Base-by-base conservation (phyloP, 1,140 invertebrate species). In the Ooceraea biroi region DNA sequence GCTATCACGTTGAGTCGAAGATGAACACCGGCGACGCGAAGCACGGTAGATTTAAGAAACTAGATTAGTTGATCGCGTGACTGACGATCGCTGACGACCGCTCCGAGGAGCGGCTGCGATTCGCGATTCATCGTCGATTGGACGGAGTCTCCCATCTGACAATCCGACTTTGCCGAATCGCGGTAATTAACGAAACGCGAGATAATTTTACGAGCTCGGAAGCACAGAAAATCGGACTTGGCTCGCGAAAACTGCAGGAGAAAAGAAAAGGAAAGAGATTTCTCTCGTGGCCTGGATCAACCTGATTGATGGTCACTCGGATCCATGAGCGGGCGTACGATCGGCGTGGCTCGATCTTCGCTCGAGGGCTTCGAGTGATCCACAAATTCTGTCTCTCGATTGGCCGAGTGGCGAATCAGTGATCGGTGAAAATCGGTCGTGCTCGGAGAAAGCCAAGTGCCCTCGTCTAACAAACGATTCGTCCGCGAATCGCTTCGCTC, bases 211-310 rank as follows among this genome's bases (percentile, higher is more conserved):
- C 22, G 76, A 1, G 76, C 76, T 71, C 65, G 50, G 57, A 36
- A 69, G 41, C 41, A 52, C n/a, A 63, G 57, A 50, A 19, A n/a
- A 44, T 5, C 17, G 27, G 27, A 55, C 8, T 17, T 19, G 44
- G 30, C 14, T 52, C 50, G 61, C 19, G 1, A 7, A 14, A 25
- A 8, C n/a, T 82, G n/a, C 27, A 65, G 58, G n/a, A n/a, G n/a
- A n/a, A n/a, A n/a, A 63, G 73, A 63, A 76, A 36, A 7, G 50
- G 73, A 63, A 76, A 65, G 73, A 80, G 65, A 80, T 80, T 80
- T 80, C 65, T 80, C 76, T 71, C 76, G 52, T 80, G 76, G 65
- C 76, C 76, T 80, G 65, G 22, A 80, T 80, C 76, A 80, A 69
- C 44, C 65, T 69, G 76, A 78, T 36, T 69, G 76, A 78, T 69